phyloP scores from a whole-genome alignment of 2,113 vertebrate genomes.

The Anthoscopus minutus region DNA sequence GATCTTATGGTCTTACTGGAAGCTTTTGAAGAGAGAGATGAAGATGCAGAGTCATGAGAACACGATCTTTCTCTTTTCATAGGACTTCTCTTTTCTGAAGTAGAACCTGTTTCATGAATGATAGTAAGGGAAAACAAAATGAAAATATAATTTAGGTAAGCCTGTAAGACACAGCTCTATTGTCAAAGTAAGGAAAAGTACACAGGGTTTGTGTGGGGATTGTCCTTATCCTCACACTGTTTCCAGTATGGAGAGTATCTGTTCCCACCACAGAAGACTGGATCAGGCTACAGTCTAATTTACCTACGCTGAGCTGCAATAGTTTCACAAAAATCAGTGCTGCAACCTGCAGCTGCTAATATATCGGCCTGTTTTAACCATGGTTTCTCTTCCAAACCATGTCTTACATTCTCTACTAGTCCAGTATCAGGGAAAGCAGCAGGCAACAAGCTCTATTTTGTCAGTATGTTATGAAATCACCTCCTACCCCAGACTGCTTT shows the following conservation, averaged over 20 bases:
- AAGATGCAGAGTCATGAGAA: constrained; percentile 71
- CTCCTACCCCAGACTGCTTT: not conserved
- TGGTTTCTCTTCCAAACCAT: not conserved
- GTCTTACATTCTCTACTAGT: not conserved
- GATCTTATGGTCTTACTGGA: constrained; percentile 66
- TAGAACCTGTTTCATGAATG: constrained; percentile 48
- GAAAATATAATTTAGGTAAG: not conserved
- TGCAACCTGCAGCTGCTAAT: not conserved
- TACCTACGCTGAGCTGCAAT: not conserved
- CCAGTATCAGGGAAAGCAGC: not conserved
- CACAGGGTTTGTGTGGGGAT: not conserved
- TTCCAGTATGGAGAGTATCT: not conserved
- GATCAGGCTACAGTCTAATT: not conserved
- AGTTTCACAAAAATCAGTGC: not conserved
- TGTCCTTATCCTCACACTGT: not conserved
- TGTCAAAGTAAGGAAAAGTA: not conserved
- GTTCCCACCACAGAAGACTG: not conserved
- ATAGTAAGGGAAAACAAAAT: not conserved
- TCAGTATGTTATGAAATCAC: not conserved
- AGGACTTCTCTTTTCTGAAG: constrained; percentile 68
- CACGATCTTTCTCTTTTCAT: constrained; percentile 65
- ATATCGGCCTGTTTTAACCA: not conserved
- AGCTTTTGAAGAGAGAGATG: constrained; percentile 68
- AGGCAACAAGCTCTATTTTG: not conserved
- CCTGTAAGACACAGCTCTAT: not conserved